Evolutionary conservation across 2,113 vertebrate species (phyloP).

Genomic region (Balaeniceps rex): DNA sequence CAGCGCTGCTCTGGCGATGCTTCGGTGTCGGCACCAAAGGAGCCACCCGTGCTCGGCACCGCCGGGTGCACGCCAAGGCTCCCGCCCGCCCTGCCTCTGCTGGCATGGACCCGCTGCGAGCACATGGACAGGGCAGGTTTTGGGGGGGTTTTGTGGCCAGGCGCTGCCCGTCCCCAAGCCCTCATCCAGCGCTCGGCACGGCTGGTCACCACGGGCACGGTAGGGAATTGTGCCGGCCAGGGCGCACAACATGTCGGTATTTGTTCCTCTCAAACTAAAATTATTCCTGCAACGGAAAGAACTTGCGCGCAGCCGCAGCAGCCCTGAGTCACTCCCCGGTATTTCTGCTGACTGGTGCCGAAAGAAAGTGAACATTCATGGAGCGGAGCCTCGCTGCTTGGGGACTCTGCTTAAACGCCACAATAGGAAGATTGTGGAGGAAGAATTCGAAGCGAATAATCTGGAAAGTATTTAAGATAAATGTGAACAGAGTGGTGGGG

Average conservation of each 20-base stretch:
- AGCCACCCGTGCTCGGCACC: fast-evolving
- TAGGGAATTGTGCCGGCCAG: background rate
- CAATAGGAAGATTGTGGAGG: conserved; percentile 79
- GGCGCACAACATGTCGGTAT: background rate
- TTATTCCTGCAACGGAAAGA: conserved; percentile 22
- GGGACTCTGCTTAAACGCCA: conserved; percentile 56
- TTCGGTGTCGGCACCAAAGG: fast-evolving
- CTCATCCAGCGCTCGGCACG: fast-evolving
- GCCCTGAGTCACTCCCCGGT: conserved; percentile 77
- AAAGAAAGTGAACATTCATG: conserved; percentile 86
- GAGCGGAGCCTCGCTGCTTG: conserved; percentile 55
- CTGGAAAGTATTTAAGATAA: conserved; percentile 84
- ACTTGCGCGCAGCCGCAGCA: conserved; percentile 23
- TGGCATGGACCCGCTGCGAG: fast-evolving
- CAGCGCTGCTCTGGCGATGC: fast-evolving
- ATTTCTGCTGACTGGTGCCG: conserved; percentile 65
- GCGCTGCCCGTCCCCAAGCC: background rate
- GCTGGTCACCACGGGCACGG: fast-evolving
- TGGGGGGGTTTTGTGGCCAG: background rate
- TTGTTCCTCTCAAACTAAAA: background rate
- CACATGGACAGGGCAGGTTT: fast-evolving
- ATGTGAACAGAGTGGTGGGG: background rate
- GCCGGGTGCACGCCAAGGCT: background rate
- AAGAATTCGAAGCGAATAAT: conserved; percentile 71
- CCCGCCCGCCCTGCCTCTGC: background rate